These are phyloP conservation scores for Lepidurus couesii DNA, from an alignment of 1,140 invertebrate genomes.

Conservation along the genomic window DNA sequence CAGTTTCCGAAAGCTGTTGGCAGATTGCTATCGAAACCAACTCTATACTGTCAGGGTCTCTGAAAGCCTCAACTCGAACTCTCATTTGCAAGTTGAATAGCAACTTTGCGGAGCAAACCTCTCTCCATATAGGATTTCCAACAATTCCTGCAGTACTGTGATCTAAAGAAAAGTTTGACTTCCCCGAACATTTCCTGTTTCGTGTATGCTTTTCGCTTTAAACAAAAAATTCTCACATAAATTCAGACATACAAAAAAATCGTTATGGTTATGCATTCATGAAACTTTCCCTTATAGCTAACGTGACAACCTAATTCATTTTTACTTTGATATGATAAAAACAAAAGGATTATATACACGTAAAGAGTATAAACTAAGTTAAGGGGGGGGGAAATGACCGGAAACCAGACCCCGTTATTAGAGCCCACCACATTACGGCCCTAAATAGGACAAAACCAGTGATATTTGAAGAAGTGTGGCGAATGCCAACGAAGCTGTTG, in stretches of 20 bases:
- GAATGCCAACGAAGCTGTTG: neutral
- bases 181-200: too few species aligned
- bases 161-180: neutral
- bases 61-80: neutral
- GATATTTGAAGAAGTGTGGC: neutral
- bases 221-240: too few species aligned
- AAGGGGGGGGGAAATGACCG: neutral
- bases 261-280: too few species aligned
- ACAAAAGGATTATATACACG: neutral
- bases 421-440: neutral
- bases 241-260: too few species aligned
- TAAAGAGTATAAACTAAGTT: neutral
- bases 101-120: neutral
- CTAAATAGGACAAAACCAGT: neutral
- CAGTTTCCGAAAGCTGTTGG: constrained; percentile 11
- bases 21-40: constrained; percentile 7
- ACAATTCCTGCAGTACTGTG: neutral
- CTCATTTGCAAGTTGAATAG: neutral
- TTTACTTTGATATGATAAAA: too few species aligned
- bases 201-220: too few species aligned
- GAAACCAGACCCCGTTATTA: constrained; percentile 7
- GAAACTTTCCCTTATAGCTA: too few species aligned
- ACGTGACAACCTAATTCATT: too few species aligned
- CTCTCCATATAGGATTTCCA: neutral
- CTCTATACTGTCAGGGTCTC: neutral